phyloP scores from a whole-genome alignment of 35 echinoderm and acorn worm species.

The Apostichopus californicus region DNA sequence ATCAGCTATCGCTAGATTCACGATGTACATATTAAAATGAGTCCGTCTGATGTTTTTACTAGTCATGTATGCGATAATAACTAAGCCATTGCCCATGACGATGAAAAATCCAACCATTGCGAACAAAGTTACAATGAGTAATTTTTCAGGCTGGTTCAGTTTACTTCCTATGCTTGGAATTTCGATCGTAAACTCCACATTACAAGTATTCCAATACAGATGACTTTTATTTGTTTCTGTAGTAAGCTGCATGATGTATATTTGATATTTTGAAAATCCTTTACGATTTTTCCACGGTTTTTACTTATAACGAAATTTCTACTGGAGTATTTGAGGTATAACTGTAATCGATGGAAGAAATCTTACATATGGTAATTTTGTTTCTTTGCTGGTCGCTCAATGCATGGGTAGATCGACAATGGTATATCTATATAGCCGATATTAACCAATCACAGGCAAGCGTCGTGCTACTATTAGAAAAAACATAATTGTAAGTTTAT shows the following conservation, averaged over 20 bases:
- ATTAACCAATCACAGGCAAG: no score
- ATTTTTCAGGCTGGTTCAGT: neutral
- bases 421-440: no score
- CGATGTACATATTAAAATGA: slow-evolving; percentile 23
- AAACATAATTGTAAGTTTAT: no score
- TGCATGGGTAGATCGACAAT: no score
- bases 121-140: neutral
- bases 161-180: neutral
- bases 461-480: no score
- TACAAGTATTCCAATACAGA: neutral
- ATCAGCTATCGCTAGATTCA: neutral
- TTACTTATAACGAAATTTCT: no score
- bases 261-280: no score
- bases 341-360: no score
- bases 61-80: neutral
- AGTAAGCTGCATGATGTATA: neutral
- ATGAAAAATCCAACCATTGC: neutral
- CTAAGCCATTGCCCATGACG: neutral
- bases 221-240: neutral
- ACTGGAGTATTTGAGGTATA: no score
- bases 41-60: neutral
- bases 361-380: no score
- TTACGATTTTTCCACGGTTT: no score
- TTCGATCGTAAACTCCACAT: neutral
- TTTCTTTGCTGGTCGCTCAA: no score